A percentile compares a stretch with the other conserved stretches of the same genome.
These are phyloP conservation scores for Aphelinus atriplicis DNA, from an alignment of 1,140 invertebrate species.

Conservation along the genomic window DNA sequence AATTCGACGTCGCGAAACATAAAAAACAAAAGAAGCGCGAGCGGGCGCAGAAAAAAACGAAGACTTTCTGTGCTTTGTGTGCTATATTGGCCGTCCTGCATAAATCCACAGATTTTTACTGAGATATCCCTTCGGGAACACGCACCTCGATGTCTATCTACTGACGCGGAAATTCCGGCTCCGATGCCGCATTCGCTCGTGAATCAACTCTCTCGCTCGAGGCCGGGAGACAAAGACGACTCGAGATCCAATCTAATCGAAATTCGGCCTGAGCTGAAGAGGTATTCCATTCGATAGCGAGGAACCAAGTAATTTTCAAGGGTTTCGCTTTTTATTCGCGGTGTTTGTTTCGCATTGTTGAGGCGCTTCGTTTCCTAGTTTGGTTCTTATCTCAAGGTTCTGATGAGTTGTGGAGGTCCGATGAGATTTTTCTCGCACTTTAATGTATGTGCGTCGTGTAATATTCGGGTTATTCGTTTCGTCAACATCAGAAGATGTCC, in stretches of 20 bases:
- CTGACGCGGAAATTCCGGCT: conserved; percentile 22
- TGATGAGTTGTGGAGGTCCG: too few species aligned
- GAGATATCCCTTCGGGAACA: neutral
- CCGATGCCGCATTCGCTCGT: neutral
- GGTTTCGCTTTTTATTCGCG: neutral
- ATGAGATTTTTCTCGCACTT: too few species aligned
- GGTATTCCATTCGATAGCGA: conserved; percentile 5
- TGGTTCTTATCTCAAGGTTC: too few species aligned
- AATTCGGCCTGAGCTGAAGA: conserved; percentile 5
- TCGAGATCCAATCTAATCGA: conserved; percentile 29
- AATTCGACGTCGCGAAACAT: conserved; percentile 3
- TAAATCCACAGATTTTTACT: conserved; percentile 11
- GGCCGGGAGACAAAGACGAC: conserved; percentile 3
- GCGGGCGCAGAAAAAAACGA: neutral
- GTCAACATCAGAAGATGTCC: too few species aligned
- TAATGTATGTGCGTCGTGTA: too few species aligned
- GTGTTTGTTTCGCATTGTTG: too few species aligned
- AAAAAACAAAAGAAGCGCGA: conserved; percentile 10
- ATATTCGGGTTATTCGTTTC: too few species aligned
- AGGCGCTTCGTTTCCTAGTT: too few species aligned
- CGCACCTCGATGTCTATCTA: neutral
- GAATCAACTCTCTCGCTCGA: neutral
- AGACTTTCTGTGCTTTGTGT: too few species aligned
- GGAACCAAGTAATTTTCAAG: neutral
- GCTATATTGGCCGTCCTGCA: neutral